Evolutionary conservation across 2,797 vertebrate species (phyloP), one percentile per base, ranked within the genome.

Genomic region (Lerista edwardsae): DNA sequence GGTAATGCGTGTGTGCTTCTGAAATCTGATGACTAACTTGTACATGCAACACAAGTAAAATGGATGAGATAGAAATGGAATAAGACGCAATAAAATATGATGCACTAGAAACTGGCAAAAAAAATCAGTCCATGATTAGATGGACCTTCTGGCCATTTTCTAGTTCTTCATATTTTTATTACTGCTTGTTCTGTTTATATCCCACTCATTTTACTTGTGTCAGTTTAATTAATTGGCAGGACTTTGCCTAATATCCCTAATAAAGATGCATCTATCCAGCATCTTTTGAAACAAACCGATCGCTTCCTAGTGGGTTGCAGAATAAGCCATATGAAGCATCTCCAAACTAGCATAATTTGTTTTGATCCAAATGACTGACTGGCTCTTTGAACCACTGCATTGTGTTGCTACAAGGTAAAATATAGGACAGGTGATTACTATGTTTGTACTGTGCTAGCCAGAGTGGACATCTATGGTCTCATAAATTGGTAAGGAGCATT

Each of bases 391-490:
- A 36, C 12, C 44, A 67, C 2, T 39, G 1, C 11, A 23, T 76
- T 61, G 39, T 36, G 34, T 69, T 69, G 31, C 47, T 27, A 23
- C 64, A 84, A 41, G 41, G 31, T 36, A 67, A 75, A 71, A 61
- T 17, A 27, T 39, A 85, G 77, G 69, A 23, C n/a, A 31, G 34
- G 59, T n/a, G n/a, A n/a, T 44, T 80, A 21, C 25, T 47, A 4
- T 67, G 19, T 80, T 80, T 83, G 10, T 75, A 74, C 4, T 68
- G 27, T 39, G 51, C 64, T 67, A 62, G 27, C 25, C 82, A 83
- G 34, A 23, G 12, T 25, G 47, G 55, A 15, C 68, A 41, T n/a
- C 71, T 72, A 61, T 83, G n/a, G 39, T 9, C 4, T 9, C 9
- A 44, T 44, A 4, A n/a, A 9, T 44, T 44, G 41, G 41, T 41